These are phyloP conservation scores for Crotophaga sulcirostris DNA, from an alignment of 2,113 vertebrate genomes.

Conservation along the genomic window DNA sequence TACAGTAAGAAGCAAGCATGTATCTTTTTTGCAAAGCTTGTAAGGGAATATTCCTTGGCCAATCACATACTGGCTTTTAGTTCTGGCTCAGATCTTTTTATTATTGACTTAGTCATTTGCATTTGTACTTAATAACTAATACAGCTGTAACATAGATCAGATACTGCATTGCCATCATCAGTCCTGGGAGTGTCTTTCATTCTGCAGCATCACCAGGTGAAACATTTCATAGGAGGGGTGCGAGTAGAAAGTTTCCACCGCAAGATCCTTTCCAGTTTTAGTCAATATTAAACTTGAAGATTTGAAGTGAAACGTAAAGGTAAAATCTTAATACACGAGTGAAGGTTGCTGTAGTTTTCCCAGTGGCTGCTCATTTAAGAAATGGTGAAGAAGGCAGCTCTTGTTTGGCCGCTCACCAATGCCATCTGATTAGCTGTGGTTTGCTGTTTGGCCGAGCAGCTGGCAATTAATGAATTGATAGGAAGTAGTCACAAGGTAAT, in stretches of 20 bases:
- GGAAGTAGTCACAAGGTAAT: slow-evolving; percentile 71
- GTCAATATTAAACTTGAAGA: not conserved
- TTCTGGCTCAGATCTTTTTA: slow-evolving; percentile 60
- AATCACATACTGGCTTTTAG: slow-evolving; percentile 36
- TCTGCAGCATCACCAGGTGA: not conserved
- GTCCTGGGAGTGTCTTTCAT: slow-evolving; percentile 12
- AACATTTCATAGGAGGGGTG: not conserved
- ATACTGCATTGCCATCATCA: slow-evolving; percentile 35
- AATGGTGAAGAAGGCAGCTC: slow-evolving; percentile 28
- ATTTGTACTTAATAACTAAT: slow-evolving; percentile 63
- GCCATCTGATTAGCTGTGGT: slow-evolving; percentile 58
- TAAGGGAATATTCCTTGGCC: slow-evolving; percentile 7
- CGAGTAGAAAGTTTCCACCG: not conserved
- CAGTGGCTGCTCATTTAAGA: slow-evolving; percentile 34
- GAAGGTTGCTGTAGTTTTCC: not conserved
- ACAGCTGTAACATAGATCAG: slow-evolving; percentile 4
- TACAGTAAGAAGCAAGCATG: not conserved
- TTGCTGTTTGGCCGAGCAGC: slow-evolving; percentile 72
- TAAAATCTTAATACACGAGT: not conserved
- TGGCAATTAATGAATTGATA: slow-evolving; percentile 79
- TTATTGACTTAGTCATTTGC: slow-evolving; percentile 43
- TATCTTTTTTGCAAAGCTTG: not conserved
- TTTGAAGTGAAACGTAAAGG: not conserved
- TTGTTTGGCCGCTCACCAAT: slow-evolving; percentile 62
- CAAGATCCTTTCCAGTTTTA: not conserved